Conservation (phyloP, 2,888 invertebrate genomes). For the Drosophila lutescens region DNA sequence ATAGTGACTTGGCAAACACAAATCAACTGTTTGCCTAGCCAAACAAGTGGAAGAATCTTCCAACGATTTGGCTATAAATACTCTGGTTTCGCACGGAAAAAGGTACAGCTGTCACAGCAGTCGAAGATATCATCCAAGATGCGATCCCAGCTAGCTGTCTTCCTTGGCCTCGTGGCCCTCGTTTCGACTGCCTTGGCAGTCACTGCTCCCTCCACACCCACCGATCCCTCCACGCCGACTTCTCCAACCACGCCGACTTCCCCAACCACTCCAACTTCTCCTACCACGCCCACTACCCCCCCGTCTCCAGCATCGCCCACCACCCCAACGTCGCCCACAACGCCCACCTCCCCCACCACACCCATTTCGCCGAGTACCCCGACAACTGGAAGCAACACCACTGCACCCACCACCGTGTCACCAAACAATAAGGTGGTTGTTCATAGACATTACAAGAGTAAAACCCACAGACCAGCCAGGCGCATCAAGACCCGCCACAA, state of each 20-base stretch:
- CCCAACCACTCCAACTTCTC: not conserved
- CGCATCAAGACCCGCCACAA: not conserved
- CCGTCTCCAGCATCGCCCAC: not conserved
- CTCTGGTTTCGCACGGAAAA: not conserved
- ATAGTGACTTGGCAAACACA: not conserved
- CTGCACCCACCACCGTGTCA: not conserved
- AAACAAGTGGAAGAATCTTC: conserved; percentile 6
- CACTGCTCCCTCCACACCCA: not conserved
- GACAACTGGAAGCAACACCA: not conserved
- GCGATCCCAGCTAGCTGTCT: conserved; percentile 1
- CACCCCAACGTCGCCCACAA: not conserved
- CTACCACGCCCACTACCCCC: not conserved
- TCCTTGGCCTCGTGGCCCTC: conserved; percentile 1
- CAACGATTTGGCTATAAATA: conserved; percentile 9
- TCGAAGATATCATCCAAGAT: conserved; percentile 1
- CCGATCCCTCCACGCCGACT: not conserved
- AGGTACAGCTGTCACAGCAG: not conserved
- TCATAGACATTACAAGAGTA: too few relatives aligned
- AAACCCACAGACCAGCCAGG: too few relatives aligned
- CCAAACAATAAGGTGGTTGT: not conserved
- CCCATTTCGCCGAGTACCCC: not conserved
- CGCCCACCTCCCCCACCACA: not conserved
- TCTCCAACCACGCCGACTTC: not conserved
- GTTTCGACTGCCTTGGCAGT: not conserved
- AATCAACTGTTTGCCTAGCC: not conserved